Evolutionary conservation across 2,797 vertebrate genomes (phyloP).

Genomic region (Sitta carolinensis): DNA sequence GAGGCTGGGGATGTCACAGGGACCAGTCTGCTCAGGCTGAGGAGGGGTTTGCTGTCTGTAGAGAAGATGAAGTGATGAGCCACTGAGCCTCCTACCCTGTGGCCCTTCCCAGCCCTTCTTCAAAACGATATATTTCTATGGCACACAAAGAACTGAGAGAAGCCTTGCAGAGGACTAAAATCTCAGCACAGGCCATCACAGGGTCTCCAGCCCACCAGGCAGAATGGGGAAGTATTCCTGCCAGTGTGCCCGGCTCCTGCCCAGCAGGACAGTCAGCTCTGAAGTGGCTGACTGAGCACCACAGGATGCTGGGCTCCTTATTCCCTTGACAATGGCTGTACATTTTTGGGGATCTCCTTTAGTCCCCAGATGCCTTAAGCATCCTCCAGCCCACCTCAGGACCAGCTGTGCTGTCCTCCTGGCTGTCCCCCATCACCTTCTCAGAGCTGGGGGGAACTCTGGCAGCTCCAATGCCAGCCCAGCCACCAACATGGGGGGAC

Average conservation of each 20-base stretch:
- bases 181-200: not conserved
- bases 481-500: not conserved
- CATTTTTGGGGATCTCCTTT: not conserved
- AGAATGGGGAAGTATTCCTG: not conserved
- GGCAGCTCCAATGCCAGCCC: not conserved
- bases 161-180: not conserved
- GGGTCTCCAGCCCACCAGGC: not conserved
- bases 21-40: constrained; percentile 11
- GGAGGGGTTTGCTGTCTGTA: constrained; percentile 70
- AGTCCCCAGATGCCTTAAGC: not conserved
- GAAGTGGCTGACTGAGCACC: not conserved
- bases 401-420: not conserved
- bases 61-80: not conserved
- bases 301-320: not conserved
- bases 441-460: not conserved
- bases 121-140: not conserved
- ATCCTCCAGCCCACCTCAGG: not conserved
- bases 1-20: constrained; percentile 39
- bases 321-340: not conserved
- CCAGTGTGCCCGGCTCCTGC: not conserved
- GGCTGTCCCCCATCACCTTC: not conserved
- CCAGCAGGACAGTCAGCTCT: not conserved
- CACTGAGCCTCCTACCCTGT: not conserved
- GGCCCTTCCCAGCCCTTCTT: not conserved
- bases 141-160: not conserved